Evolutionary conservation across 2,888 invertebrate genomes (phyloP).

Genomic region (Ichneumon xanthorius): DNA sequence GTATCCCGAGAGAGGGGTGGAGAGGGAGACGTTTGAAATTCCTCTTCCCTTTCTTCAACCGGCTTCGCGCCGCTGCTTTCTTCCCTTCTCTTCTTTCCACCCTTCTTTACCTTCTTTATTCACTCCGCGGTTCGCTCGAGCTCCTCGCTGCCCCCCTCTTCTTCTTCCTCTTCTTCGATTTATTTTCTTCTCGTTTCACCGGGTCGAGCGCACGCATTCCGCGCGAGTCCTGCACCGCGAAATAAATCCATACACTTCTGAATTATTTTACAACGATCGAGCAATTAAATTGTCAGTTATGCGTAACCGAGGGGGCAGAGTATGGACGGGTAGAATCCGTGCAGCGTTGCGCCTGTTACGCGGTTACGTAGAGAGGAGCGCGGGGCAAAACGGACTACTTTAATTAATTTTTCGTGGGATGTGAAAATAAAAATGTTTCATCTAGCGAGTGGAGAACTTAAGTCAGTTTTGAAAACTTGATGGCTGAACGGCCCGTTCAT

Average conservation of each 20-base stretch:
- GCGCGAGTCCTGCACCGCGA: background rate
- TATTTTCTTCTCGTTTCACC: slow-evolving; percentile 12
- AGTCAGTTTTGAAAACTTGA: background rate
- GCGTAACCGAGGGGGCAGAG: background rate
- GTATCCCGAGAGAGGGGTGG: slow-evolving; percentile 58
- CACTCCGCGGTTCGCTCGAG: background rate
- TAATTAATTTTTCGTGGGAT: background rate
- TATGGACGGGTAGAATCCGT: background rate
- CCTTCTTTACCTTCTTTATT: slow-evolving; percentile 19
- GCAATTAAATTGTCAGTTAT: slow-evolving; percentile 53
- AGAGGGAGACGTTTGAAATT: slow-evolving; percentile 55
- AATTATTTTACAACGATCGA: slow-evolving; percentile 46
- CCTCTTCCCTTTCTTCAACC: slow-evolving; percentile 24
- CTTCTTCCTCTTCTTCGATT: background rate
- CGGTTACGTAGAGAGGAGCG: too few species aligned
- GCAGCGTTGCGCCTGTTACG: background rate
- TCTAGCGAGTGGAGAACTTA: background rate
- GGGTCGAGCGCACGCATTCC: slow-evolving; percentile 46
- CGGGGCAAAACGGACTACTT: background rate
- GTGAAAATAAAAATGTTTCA: background rate
- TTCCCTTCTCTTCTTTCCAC: slow-evolving; percentile 1
- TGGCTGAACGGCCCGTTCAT: too few species aligned
- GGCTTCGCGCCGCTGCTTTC: slow-evolving; percentile 7
- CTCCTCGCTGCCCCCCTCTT: background rate
- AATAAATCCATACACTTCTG: slow-evolving; percentile 23